Conservation (phyloP, 2,797 vertebrate genomes). For the Glossophaga mutica region DNA sequence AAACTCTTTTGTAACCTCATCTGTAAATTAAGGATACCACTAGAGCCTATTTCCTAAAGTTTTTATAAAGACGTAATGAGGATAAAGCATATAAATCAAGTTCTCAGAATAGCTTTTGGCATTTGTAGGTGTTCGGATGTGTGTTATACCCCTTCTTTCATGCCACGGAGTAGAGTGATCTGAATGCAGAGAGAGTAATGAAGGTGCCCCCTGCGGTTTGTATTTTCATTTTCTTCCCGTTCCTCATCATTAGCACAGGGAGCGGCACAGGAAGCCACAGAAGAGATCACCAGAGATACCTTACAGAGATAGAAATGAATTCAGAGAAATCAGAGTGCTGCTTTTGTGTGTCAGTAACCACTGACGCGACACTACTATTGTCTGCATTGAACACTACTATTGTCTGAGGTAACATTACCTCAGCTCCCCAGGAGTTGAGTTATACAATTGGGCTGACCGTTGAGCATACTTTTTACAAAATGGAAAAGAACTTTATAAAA, state of each 20-base stretch:
- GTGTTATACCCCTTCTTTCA: not conserved
- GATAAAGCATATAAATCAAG: not conserved
- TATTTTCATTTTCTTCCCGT: slow-evolving; percentile 39
- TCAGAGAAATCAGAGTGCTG: not conserved
- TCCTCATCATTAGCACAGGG: not conserved
- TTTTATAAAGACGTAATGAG: slow-evolving; percentile 28
- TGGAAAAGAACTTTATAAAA: slow-evolving; percentile 31
- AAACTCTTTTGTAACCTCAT: slow-evolving; percentile 12
- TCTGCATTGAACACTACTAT: not conserved
- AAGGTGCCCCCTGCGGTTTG: not conserved
- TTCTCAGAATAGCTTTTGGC: not conserved
- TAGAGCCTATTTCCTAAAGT: not conserved
- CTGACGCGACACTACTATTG: not conserved
- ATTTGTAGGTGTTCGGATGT: not conserved
- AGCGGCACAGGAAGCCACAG: not conserved
- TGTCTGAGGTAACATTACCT: slow-evolving; percentile 16
- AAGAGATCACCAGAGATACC: not conserved
- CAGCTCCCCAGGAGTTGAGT: not conserved
- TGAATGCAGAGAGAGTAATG: not conserved
- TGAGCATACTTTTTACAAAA: slow-evolving; percentile 38
- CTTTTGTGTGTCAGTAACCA: not conserved
- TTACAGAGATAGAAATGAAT: not conserved
- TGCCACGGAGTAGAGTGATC: not conserved
- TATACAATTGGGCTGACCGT: slow-evolving; percentile 31
- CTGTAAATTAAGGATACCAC: not conserved